phyloP scores from a whole-genome alignment of 2,797 vertebrate species.

The Characodon lateralis region DNA sequence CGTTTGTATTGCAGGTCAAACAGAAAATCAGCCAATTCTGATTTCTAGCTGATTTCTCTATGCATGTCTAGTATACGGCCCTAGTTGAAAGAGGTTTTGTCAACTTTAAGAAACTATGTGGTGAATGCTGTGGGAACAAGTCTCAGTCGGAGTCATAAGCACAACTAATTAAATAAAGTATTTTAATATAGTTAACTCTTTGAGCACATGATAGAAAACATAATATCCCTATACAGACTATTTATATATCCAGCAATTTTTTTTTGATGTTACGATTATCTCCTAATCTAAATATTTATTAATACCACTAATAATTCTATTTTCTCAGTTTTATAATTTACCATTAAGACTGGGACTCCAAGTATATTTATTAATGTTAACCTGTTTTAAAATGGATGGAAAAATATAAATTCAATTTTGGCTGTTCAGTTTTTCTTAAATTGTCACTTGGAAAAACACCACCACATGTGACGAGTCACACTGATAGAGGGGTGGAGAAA shows the following conservation, averaged over 20 bases:
- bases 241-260: background rate
- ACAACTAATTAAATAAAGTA: background rate
- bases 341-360: background rate
- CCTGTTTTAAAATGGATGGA: background rate
- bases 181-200: background rate
- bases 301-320: background rate
- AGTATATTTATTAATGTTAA: background rate
- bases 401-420: background rate
- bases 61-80: background rate
- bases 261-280: background rate
- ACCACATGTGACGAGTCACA: conserved; percentile 3
- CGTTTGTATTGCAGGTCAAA: background rate
- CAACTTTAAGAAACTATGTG: background rate
- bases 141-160: background rate
- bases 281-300: background rate
- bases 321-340: background rate
- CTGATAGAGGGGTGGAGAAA: background rate
- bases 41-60: background rate
- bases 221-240: background rate
- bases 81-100: background rate
- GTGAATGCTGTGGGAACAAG: background rate
- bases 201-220: too few relatives aligned
- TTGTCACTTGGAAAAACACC: background rate
- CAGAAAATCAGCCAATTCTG: too few relatives aligned
- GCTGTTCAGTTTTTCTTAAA: background rate